Percentiles rank a stretch among this genome's conserved stretches.
Conservation (phyloP, 2,888 invertebrate genomes). For the Drosophila neutralis region DNA sequence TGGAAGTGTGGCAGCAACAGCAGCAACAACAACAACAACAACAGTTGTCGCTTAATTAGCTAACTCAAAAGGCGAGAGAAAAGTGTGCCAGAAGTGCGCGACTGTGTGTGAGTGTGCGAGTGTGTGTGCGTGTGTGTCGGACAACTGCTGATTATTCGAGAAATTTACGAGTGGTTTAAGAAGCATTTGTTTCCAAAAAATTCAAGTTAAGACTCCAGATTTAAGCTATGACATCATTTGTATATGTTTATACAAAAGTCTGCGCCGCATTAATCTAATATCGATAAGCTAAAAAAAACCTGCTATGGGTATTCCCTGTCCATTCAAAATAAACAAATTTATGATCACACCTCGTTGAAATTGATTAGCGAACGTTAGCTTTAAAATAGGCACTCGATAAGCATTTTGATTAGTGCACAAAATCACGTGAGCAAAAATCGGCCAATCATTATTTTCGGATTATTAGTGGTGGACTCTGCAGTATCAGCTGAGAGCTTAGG, state of each 20-base stretch:
- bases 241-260: background rate
- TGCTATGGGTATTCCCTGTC: conserved; percentile 39
- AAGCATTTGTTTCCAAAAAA: background rate
- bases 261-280: background rate
- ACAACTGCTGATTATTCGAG: conserved; percentile 20
- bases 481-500: no score
- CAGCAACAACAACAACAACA: conserved; percentile 17
- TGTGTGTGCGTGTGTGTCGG: background rate
- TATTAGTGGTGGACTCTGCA: background rate
- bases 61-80: conserved; percentile 37
- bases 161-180: conserved; percentile 9
- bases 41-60: conserved; percentile 66
- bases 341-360: background rate
- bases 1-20: conserved; percentile 45
- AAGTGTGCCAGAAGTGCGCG: conserved; percentile 65
- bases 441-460: background rate
- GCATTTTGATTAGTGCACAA: background rate
- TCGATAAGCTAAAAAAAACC: background rate
- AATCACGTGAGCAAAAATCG: background rate
- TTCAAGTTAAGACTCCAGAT: background rate
- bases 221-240: background rate
- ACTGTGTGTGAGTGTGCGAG: background rate
- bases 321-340: conserved; percentile 15
- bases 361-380: conserved; percentile 29
- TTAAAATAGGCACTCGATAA: conserved; percentile 27